Evolutionary conservation across 2,888 invertebrate genomes (phyloP).

Genomic region (Hemithea aestivaria): DNA sequence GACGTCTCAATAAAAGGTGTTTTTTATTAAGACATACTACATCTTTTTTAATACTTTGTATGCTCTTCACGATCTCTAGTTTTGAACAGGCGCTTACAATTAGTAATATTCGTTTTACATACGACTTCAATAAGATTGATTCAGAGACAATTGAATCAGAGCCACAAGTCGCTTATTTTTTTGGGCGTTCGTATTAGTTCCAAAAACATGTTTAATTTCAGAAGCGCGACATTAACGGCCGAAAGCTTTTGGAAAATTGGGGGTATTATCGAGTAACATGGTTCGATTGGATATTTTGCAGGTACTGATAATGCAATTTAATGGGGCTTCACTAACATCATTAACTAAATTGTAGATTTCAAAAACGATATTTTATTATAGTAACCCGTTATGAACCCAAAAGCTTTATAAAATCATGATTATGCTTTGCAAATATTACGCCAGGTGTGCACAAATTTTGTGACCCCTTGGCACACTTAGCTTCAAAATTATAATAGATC

Average conservation of each 20-base stretch:
- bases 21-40: no score
- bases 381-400: constrained; percentile 26
- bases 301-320: constrained; percentile 58
- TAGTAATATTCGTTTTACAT: no score
- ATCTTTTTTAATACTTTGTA: no score
- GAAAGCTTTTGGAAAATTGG: constrained; percentile 67
- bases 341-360: constrained; percentile 23
- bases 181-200: constrained; percentile 45
- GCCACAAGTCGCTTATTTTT: constrained; percentile 28
- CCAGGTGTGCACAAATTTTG: constrained; percentile 29
- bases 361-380: constrained; percentile 17
- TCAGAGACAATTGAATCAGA: constrained; percentile 3
- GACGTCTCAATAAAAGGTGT: no score
- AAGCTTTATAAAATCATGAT: constrained; percentile 32
- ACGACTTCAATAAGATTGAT: neutral
- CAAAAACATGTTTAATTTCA: constrained; percentile 73
- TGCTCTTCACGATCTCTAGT: no score
- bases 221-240: constrained; percentile 62
- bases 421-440: constrained; percentile 40
- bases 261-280: constrained; percentile 63
- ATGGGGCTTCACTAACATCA: constrained; percentile 52
- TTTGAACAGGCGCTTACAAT: no score
- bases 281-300: constrained; percentile 71
- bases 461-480: constrained; percentile 16
- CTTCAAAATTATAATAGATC: constrained; percentile 17